A percentile compares a stretch with the other conserved stretches of the same genome.
These are phyloP conservation scores for Chrysogorgia sp. DNA, from an alignment of 92 coral and sea anemone genomes.

Conservation along the genomic window DNA sequence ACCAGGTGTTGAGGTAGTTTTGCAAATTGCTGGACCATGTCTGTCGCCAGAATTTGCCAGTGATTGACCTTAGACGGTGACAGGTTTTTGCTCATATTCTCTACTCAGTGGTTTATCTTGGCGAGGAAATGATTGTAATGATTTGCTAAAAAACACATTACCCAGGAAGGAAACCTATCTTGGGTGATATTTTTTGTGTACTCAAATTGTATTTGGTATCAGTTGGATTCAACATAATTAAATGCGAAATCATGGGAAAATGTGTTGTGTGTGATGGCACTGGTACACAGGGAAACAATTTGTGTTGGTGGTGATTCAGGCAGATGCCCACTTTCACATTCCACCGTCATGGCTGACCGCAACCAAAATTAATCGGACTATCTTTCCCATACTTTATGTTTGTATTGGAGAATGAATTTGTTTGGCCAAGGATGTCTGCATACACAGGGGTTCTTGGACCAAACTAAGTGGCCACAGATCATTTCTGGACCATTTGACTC, in stretches of 20 bases:
- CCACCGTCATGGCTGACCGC: conserved; percentile 97
- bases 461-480: conserved; percentile 50
- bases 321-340: conserved; percentile 89
- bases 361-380: conserved; percentile 58
- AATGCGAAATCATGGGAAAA: no score
- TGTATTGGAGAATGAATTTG: conserved; percentile 82
- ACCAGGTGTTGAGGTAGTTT: conserved; percentile 68
- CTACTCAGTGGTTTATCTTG: conserved; percentile 83
- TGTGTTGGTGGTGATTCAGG: no score
- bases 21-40: conserved; percentile 65
- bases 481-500: conserved; percentile 79
- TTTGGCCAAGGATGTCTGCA: conserved; percentile 93
- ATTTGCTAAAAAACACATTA: conserved; percentile 50
- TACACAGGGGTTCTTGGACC: conserved; percentile 75
- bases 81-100: conserved; percentile 62
- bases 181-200: conserved; percentile 68
- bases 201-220: no score
- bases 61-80: conserved; percentile 82
- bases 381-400: conserved; percentile 75
- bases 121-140: conserved; percentile 92
- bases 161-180: conserved; percentile 79
- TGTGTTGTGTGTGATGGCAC: conserved; percentile 85
- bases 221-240: conserved; percentile 12
- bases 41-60: conserved; percentile 68
- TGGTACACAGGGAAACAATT: conserved; percentile 83